A percentile compares a stretch with the other conserved stretches of the same genome.
Evolutionary conservation across 2,113 vertebrate genomes (phyloP).

Genomic region (Camelus bactrianus): DNA sequence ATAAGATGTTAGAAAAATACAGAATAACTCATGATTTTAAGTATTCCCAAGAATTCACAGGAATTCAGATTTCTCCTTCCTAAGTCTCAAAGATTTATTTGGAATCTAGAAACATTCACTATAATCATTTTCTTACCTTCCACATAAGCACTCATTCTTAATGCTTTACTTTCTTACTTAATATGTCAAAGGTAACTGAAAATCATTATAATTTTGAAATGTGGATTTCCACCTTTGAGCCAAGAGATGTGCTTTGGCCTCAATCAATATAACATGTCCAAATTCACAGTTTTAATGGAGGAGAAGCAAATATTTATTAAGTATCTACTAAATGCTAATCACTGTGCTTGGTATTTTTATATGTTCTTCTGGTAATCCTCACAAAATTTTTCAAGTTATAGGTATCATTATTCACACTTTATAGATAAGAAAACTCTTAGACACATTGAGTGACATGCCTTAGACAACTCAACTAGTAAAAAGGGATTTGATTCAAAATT

Average conservation of each 20-base stretch:
- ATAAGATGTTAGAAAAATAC: neutral
- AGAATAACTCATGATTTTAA: neutral
- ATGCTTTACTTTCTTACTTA: neutral
- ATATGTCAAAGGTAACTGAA: neutral
- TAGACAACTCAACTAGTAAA: too few relatives aligned
- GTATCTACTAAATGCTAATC: neutral
- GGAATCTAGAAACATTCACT: neutral
- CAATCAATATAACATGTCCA: neutral
- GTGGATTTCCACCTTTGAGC: neutral
- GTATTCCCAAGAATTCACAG: neutral
- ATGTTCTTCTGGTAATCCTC: neutral
- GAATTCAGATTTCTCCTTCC: neutral
- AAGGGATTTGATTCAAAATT: neutral
- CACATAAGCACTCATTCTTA: neutral
- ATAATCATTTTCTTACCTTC: neutral
- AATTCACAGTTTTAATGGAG: neutral
- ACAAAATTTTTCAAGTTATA: neutral
- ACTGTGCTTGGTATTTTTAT: neutral
- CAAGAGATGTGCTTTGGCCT: neutral
- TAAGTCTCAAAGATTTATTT: neutral
- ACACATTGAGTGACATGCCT: neutral
- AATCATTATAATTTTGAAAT: neutral
- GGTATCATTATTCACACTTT: neutral
- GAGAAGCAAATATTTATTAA: neutral
- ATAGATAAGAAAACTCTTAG: neutral